These are phyloP conservation scores for Mionectes olivaceus DNA, from an alignment of 2,797 vertebrate species.

Conservation along the genomic window DNA sequence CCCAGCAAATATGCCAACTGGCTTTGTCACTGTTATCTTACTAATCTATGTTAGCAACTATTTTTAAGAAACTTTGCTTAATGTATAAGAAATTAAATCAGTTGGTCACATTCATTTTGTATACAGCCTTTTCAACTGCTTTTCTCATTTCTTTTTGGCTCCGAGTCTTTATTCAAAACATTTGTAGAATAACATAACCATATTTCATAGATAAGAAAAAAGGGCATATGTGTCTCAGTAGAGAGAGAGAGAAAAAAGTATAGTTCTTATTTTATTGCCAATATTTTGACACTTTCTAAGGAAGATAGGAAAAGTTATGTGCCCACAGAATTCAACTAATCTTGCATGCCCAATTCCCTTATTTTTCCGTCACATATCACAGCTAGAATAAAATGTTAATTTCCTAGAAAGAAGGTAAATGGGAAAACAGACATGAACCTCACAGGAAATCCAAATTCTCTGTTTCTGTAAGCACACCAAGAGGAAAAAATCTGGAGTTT, in stretches of 20 bases:
- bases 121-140: conserved; percentile 11
- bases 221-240: neutral
- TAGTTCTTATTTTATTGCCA: neutral
- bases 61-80: neutral
- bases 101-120: neutral
- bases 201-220: conserved; percentile 24
- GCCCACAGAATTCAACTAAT: neutral
- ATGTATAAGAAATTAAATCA: conserved; percentile 1
- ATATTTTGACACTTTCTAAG: neutral
- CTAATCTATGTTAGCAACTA: neutral
- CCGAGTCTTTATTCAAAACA: conserved; percentile 17
- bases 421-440: neutral
- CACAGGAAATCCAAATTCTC: neutral
- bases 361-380: neutral
- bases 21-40: conserved; percentile 2
- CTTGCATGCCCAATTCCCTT: neutral
- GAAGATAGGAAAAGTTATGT: neutral
- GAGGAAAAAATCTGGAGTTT: neutral
- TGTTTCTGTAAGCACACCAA: neutral
- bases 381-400: neutral
- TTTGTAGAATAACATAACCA: neutral
- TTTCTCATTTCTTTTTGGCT: conserved; percentile 32
- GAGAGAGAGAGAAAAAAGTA: neutral
- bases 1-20: conserved; percentile 3
- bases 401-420: conserved; percentile 1